Evolutionary conservation across 1,140 invertebrate species (phyloP).

Genomic region (Scaptomyza montana): DNA sequence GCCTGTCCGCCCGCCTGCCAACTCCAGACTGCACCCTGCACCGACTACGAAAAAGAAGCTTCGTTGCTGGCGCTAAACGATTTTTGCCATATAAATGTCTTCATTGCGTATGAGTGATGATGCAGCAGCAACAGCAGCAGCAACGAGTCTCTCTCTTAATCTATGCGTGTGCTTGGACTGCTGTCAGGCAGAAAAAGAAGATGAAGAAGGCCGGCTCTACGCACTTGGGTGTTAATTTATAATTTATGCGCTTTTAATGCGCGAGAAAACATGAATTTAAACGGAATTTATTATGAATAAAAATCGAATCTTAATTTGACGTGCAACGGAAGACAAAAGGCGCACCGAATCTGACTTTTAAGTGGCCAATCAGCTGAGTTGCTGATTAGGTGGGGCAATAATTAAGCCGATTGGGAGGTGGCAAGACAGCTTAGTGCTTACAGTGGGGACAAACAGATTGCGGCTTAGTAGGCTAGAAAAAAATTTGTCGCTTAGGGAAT

Average conservation of each 20-base stretch:
- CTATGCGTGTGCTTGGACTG: not conserved
- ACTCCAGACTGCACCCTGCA: not conserved
- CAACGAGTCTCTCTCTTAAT: slow-evolving; percentile 27
- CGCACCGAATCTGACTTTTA: slow-evolving; percentile 6
- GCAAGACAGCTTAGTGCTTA: slow-evolving; percentile 3
- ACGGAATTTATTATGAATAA: slow-evolving; percentile 80
- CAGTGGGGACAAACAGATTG: too few relatives aligned
- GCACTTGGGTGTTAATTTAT: slow-evolving; percentile 80
- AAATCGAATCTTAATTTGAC: slow-evolving; percentile 71
- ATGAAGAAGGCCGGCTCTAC: slow-evolving; percentile 33
- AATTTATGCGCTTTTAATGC: slow-evolving; percentile 82
- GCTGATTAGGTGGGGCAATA: slow-evolving; percentile 36
- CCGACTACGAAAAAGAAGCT: slow-evolving; percentile 40
- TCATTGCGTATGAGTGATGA: slow-evolving; percentile 81
- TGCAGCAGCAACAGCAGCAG: slow-evolving; percentile 59
- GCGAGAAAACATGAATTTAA: slow-evolving; percentile 79
- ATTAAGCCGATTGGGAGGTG: slow-evolving; percentile 23
- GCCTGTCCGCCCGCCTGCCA: slow-evolving; percentile 8
- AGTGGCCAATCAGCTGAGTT: not conserved
- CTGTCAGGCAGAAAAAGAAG: not conserved
- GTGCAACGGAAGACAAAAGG: slow-evolving; percentile 9
- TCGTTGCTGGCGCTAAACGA: slow-evolving; percentile 64
- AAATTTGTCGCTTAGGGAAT: slow-evolving; percentile 50
- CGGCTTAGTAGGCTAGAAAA: too few relatives aligned
- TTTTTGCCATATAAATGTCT: slow-evolving; percentile 82